Conservation (phyloP, 1,140 invertebrate species). For the Drosophila teissieri region DNA sequence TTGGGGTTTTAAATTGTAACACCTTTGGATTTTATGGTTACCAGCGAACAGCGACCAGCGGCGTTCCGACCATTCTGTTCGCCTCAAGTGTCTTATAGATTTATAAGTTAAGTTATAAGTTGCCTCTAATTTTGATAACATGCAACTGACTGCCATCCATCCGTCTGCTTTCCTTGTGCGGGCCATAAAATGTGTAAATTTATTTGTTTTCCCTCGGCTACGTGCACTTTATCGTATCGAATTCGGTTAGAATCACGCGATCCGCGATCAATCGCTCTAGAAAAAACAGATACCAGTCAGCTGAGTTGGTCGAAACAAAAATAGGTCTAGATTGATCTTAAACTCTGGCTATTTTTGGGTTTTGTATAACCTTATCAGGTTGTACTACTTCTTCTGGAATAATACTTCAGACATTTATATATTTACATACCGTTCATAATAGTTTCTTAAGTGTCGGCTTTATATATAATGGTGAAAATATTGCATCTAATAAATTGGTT, state of each 20-base stretch:
- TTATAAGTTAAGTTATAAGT: constrained; percentile 24
- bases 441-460: too few relatives aligned
- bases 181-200: constrained; percentile 77
- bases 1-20: constrained; percentile 60
- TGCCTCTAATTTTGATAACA: constrained; percentile 62
- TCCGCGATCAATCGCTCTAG: constrained; percentile 12
- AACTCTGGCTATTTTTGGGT: neutral
- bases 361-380: neutral
- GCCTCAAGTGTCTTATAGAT: constrained; percentile 32
- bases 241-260: constrained; percentile 64
- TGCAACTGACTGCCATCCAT: constrained; percentile 18
- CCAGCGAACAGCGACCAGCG: neutral
- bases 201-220: constrained; percentile 46
- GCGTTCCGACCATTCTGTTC: constrained; percentile 8
- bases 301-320: constrained; percentile 13
- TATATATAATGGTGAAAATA: too few relatives aligned
- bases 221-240: constrained; percentile 39
- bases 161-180: constrained; percentile 14
- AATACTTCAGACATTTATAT: too few relatives aligned
- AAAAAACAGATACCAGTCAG: constrained; percentile 8
- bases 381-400: neutral
- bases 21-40: constrained; percentile 67
- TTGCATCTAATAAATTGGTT: too few relatives aligned
- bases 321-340: constrained; percentile 9
- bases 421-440: too few relatives aligned